These are phyloP conservation scores for Ceryle rudis DNA, from an alignment of 2,797 vertebrate species.

Conservation along the genomic window DNA sequence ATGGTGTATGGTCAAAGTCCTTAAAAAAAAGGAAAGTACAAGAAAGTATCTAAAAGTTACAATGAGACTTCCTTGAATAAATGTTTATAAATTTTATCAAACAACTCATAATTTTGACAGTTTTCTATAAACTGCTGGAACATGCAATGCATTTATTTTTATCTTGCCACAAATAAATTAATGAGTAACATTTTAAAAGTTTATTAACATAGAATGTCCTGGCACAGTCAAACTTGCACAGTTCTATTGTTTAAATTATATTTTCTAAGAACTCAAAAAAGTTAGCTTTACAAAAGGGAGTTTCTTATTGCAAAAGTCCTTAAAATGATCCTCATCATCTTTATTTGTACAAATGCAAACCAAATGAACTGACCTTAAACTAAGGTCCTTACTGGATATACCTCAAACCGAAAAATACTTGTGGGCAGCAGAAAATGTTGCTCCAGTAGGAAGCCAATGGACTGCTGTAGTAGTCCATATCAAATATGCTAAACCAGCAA, in stretches of 20 bases:
- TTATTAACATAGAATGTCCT: conserved; percentile 41
- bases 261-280: conserved; percentile 19
- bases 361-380: neutral
- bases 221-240: neutral
- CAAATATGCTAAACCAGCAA: neutral
- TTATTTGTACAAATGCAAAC: neutral
- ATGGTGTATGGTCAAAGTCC: neutral
- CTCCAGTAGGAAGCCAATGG: neutral
- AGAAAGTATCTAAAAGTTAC: conserved; percentile 48
- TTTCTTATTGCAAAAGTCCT: conserved; percentile 2
- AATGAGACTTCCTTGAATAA: conserved; percentile 30
- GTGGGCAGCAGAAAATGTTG: neutral
- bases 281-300: neutral
- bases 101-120: conserved; percentile 54
- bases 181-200: conserved; percentile 31
- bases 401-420: neutral
- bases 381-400: neutral
- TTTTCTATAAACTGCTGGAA: conserved; percentile 54
- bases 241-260: conserved; percentile 40
- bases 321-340: neutral
- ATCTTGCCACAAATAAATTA: too few relatives aligned
- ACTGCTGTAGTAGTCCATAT: neutral
- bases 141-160: neutral
- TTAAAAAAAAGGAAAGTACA: conserved; percentile 37
- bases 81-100: conserved; percentile 56